Percentiles rank a stretch among this genome's conserved stretches.
Conservation (phyloP, 2,888 invertebrate genomes). For the Gonocerus acuteangulatus region DNA sequence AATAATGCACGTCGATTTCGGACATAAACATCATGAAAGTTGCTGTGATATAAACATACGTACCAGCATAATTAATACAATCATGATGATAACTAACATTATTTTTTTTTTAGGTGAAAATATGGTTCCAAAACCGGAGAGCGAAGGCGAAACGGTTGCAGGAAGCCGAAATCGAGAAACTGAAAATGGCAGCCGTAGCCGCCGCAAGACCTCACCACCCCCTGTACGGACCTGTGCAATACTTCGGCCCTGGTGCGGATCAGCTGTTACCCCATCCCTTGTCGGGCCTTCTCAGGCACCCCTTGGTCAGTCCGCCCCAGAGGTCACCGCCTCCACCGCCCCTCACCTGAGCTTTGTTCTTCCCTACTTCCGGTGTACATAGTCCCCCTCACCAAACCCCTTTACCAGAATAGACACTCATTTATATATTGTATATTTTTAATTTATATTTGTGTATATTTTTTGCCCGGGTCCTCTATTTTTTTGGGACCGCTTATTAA, state of each 20-base stretch:
- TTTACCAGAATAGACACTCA: too few relatives aligned
- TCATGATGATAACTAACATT: too few relatives aligned
- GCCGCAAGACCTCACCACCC: constrained; percentile 48
- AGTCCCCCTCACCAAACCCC: not conserved
- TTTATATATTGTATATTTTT: too few relatives aligned
- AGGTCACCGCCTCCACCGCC: constrained; percentile 32
- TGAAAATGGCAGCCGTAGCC: constrained; percentile 63
- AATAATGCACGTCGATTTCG: too few relatives aligned
- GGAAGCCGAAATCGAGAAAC: constrained; percentile 89
- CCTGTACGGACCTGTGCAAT: constrained; percentile 40
- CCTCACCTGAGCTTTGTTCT: constrained; percentile 13
- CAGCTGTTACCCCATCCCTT: constrained; percentile 50
- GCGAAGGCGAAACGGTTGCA: constrained; percentile 95
- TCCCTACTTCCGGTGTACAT: constrained; percentile 26
- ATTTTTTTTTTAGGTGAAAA: constrained; percentile 61
- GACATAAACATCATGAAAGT: too few relatives aligned
- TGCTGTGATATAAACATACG: too few relatives aligned
- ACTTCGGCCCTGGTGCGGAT: constrained; percentile 47
- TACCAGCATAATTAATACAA: too few relatives aligned
- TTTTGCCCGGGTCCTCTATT: too few relatives aligned
- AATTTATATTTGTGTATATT: too few relatives aligned
- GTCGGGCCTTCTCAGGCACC: constrained; percentile 53
- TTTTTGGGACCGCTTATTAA: too few relatives aligned
- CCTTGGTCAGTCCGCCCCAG: constrained; percentile 43
- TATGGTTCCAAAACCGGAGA: constrained; percentile 87